Evolutionary conservation across 2,113 vertebrate genomes (phyloP), one percentile per base, ranked within the genome.

Genomic region (Pangasianodon hypophthalmus): DNA sequence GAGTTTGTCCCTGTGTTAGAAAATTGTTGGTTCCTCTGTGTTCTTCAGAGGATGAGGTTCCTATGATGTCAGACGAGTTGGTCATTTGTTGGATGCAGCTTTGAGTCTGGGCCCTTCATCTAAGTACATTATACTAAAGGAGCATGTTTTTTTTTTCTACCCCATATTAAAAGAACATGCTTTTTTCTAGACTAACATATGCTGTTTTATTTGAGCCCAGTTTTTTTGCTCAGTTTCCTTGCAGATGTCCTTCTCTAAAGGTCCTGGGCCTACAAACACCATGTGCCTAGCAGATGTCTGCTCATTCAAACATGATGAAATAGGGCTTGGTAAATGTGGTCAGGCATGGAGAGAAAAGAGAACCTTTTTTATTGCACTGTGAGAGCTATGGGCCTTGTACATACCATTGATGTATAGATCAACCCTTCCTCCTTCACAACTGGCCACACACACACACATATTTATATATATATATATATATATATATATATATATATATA

Each of bases 281-380:
- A 95, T 93, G 86, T 95, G 95, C 93, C 48, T 85, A 62, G 60
- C 94, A 94, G 92, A 94, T 94, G 94, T 71, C 48, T 87, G 32
- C 89, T 93, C 6, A 89, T 73, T 93, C 88, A 60, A 87, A 91
- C 91, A 90, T 87, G 71, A 92, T 88, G 88, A 89, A 93, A 90
- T 41, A 91, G 80, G 50, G 69, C 86, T 88, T 91, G 90, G 83
- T 91, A 69, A 89, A 92, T 91, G 88, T 91, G 88, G 94, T 93
- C 89, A 89, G 87, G 84, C 69, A 89, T 89, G 58, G 85, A 86
- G 85, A 69, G 58, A 77, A 89, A 86, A n/a, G 2, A 41, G 41
- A 8, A 64, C 21, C 41, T 84, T 46, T 88, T 58, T 89, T 52
- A 81, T 91, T 86, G 67, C 82, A 82, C 56, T 46, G 37, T 89